Conservation (phyloP, 2,113 vertebrate species). For the Otis tarda region DNA sequence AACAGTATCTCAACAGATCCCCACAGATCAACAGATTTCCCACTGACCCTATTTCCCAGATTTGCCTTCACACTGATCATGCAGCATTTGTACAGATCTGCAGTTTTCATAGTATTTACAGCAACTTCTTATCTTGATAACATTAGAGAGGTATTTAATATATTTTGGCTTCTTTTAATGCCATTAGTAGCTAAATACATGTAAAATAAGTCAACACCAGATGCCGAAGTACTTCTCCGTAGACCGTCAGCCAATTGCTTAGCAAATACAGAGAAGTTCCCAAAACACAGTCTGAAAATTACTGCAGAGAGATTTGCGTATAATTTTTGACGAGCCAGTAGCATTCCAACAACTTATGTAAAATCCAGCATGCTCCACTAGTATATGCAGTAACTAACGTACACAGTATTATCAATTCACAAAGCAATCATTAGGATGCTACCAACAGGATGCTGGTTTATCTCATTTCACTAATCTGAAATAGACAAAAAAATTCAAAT, state of each 20-base stretch:
- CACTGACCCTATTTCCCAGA: background rate
- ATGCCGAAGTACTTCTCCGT: background rate
- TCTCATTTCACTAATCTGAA: background rate
- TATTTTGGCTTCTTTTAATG: constrained; percentile 18
- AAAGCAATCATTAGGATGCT: background rate
- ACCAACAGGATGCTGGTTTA: background rate
- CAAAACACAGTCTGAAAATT: constrained; percentile 5
- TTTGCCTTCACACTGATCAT: background rate
- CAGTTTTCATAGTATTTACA: background rate
- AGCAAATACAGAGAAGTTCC: background rate
- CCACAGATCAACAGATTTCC: background rate
- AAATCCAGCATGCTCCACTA: background rate
- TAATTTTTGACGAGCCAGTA: background rate
- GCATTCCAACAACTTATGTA: background rate
- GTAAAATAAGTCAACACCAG: background rate
- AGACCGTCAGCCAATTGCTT: background rate
- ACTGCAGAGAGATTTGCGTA: constrained; percentile 19
- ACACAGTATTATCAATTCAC: background rate
- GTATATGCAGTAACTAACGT: background rate
- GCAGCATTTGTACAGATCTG: background rate
- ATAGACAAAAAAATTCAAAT: background rate
- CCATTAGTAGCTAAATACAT: background rate
- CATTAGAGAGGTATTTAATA: background rate
- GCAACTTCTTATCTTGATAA: background rate
- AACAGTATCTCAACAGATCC: background rate